Percentiles rank a stretch among this genome's conserved stretches.
These are phyloP conservation scores for Macropus fuliginosus DNA, from an alignment of 2,797 vertebrate genomes.

Conservation along the genomic window DNA sequence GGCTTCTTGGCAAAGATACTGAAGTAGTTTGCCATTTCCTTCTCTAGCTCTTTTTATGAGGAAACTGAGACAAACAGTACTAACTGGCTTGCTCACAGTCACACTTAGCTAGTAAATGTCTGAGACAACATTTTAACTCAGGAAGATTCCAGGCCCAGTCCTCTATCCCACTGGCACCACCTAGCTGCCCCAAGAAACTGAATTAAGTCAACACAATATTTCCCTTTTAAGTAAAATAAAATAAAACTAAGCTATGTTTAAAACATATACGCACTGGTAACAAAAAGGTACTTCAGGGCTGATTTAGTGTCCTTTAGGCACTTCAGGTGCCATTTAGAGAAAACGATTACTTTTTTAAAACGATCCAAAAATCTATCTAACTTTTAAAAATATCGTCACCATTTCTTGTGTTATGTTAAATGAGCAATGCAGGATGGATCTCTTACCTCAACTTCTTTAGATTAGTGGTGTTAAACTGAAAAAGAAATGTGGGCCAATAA, in stretches of 20 bases:
- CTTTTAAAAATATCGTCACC: neutral
- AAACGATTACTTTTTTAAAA: neutral
- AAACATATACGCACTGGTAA: neutral
- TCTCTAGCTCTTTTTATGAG: neutral
- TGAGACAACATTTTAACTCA: neutral
- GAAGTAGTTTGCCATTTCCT: neutral
- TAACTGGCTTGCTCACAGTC: neutral
- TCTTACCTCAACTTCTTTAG: neutral
- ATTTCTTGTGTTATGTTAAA: neutral
- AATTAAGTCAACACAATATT: neutral
- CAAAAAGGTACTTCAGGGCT: neutral
- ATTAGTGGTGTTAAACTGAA: neutral
- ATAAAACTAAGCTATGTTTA: neutral
- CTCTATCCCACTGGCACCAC: neutral
- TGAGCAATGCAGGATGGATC: neutral
- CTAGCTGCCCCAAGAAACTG: neutral
- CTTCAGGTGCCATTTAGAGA: neutral
- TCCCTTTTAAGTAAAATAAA: neutral
- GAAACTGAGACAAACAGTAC: neutral
- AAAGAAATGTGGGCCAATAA: neutral
- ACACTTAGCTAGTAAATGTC: neutral
- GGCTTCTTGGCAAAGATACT: neutral
- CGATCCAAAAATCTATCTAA: neutral
- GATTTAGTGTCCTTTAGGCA: neutral
- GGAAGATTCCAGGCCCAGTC: fast-evolving